These are phyloP conservation scores for Coregonus ussuriensis DNA, from an alignment of 2,797 vertebrate species.

Conservation along the genomic window DNA sequence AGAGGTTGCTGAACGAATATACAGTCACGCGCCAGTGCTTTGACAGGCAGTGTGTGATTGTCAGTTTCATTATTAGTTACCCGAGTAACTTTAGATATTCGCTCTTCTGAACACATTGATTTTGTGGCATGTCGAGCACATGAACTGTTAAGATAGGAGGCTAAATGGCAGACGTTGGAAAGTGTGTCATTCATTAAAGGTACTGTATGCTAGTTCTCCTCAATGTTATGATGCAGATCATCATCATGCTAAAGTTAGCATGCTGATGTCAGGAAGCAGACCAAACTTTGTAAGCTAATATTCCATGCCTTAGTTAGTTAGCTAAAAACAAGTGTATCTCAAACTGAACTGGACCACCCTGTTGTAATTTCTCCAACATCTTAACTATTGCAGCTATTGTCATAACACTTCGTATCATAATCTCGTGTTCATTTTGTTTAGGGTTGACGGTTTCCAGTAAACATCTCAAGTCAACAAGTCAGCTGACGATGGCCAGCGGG, in stretches of 20 bases:
- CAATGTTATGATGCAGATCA: conserved; percentile 1
- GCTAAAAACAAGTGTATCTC: not conserved
- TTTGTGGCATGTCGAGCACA: not conserved
- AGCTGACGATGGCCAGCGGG: conserved; percentile 73
- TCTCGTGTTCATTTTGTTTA: conserved; percentile 19
- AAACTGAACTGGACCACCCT: not conserved
- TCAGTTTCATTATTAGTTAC: conserved; percentile 45
- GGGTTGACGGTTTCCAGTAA: conserved; percentile 32
- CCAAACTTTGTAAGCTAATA: not conserved
- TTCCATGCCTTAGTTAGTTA: not conserved
- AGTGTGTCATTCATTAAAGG: conserved; percentile 52
- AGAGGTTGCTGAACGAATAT: conserved; percentile 22
- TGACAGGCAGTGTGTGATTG: conserved; percentile 67
- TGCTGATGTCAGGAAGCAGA: conserved; percentile 6
- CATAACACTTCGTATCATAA: not conserved
- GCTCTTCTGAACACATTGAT: not conserved
- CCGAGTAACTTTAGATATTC: conserved; percentile 15
- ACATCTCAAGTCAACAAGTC: conserved; percentile 12
- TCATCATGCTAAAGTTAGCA: conserved; percentile 52
- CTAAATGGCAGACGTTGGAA: conserved; percentile 45
- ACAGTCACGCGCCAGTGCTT: conserved; percentile 73
- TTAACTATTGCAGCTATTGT: not conserved
- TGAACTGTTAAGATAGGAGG: not conserved
- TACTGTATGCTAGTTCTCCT: conserved; percentile 36
- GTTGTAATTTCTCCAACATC: not conserved